These are phyloP conservation scores for Phenganax stokvisi DNA, from an alignment of 92 coral and sea anemone species.

Conservation along the genomic window DNA sequence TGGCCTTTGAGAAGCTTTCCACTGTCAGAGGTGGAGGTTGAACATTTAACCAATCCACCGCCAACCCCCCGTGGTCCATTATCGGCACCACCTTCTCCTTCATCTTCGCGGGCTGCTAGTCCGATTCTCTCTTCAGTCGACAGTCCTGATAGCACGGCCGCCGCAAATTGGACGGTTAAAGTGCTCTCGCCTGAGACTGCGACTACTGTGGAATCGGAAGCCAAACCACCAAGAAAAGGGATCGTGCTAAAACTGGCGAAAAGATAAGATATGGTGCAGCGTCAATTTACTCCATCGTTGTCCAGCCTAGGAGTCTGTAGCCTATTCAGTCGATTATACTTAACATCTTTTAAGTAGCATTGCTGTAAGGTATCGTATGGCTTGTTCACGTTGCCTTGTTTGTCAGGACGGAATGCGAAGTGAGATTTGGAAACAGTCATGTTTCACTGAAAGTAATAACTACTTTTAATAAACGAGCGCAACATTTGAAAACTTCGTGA, in stretches of 20 bases:
- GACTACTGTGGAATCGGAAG: constrained; percentile 55
- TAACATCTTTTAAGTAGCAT: neutral
- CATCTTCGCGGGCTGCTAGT: constrained; percentile 65
- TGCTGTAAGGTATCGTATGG: neutral
- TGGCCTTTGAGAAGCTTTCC: constrained; percentile 82
- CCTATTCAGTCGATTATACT: neutral
- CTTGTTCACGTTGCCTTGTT: no score
- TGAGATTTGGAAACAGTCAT: no score
- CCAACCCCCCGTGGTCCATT: constrained; percentile 86
- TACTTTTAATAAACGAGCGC: no score
- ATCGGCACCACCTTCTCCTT: constrained; percentile 70
- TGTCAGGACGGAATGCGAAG: no score
- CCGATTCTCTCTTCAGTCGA: constrained; percentile 95
- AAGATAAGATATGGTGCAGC: constrained; percentile 50
- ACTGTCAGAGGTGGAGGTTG: constrained; percentile 70
- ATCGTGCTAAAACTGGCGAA: constrained; percentile 92
- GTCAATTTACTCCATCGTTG: neutral
- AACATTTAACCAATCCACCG: constrained; percentile 72
- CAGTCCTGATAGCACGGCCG: constrained; percentile 76
- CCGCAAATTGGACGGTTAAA: constrained; percentile 91
- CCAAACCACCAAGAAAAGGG: constrained; percentile 86
- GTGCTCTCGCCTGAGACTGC: constrained; percentile 78
- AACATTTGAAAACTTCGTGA: no score
- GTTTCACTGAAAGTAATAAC: no score
- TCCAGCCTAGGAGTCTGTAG: neutral